Evolutionary conservation across 1,140 invertebrate species (phyloP).

Genomic region (Caligus rogercresseyi): DNA sequence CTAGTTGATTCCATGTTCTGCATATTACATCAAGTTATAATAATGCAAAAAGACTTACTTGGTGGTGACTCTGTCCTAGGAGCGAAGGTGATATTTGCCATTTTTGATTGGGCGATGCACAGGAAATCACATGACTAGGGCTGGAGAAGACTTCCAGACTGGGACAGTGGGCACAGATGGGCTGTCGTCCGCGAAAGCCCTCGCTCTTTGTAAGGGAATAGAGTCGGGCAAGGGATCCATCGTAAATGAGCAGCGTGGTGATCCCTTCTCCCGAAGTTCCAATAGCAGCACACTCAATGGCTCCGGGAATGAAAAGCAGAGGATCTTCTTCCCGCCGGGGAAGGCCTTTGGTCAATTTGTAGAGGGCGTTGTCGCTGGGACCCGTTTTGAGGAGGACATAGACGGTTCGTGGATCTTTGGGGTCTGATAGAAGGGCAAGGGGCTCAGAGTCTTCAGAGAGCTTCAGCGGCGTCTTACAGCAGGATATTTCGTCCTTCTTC

Average conservation of each 20-base stretch:
- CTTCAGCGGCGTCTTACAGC: conserved; percentile 6
- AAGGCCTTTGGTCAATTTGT: not conserved
- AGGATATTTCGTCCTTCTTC: conserved; percentile 14
- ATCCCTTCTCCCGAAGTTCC: not conserved
- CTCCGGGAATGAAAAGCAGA: not conserved
- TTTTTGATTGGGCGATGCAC: not conserved
- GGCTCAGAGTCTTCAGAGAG: conserved; percentile 14
- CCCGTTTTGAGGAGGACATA: not conserved
- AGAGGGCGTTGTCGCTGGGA: not conserved
- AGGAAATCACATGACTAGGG: conserved; percentile 9
- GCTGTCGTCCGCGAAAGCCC: conserved; percentile 2
- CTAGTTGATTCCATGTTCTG: too few relatives aligned
- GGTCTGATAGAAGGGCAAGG: conserved; percentile 3
- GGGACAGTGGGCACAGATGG: conserved; percentile 8
- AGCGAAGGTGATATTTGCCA: conserved; percentile 8
- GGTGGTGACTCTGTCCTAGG: not conserved
- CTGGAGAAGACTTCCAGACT: conserved; percentile 3
- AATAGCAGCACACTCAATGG: not conserved
- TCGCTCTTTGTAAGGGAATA: conserved; percentile 1
- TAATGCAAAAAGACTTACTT: too few relatives aligned
- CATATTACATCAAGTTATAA: too few relatives aligned
- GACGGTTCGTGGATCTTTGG: conserved; percentile 10
- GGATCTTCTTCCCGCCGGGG: not conserved
- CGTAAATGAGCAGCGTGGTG: not conserved
- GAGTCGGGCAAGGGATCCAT: not conserved